Conservation (phyloP, 2,113 vertebrate genomes). For the Amphiprion ocellaris region DNA sequence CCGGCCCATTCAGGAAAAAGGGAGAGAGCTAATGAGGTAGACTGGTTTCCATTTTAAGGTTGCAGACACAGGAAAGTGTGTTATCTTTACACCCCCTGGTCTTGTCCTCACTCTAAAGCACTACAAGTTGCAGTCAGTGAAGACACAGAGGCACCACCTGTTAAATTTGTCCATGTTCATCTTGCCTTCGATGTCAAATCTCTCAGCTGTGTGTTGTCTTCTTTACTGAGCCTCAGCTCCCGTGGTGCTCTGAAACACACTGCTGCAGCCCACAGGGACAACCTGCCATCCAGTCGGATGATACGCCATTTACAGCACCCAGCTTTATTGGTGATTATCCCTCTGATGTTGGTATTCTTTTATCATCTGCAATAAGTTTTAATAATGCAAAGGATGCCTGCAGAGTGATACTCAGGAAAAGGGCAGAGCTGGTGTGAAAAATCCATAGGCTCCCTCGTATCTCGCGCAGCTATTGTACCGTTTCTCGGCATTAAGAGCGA, state of each 20-base stretch:
- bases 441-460: slow-evolving; percentile 29
- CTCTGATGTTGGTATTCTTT: slow-evolving; percentile 49
- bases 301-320: slow-evolving; percentile 6
- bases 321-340: slow-evolving; percentile 42
- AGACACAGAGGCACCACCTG: neutral
- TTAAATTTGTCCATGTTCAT: slow-evolving; percentile 7
- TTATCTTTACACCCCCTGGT: slow-evolving; percentile 39
- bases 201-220: slow-evolving; percentile 3
- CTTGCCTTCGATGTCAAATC: neutral
- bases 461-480: slow-evolving; percentile 23
- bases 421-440: slow-evolving; percentile 5
- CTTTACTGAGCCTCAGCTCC: slow-evolving; percentile 18
- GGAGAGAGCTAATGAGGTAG: slow-evolving; percentile 10
- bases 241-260: slow-evolving; percentile 16
- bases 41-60: slow-evolving; percentile 41
- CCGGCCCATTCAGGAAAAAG: slow-evolving; percentile 6
- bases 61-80: slow-evolving; percentile 32
- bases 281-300: slow-evolving; percentile 8
- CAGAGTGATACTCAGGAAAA: slow-evolving; percentile 25
- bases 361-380: slow-evolving; percentile 48
- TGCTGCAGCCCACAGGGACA: neutral
- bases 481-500: slow-evolving; percentile 4
- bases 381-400: slow-evolving; percentile 39
- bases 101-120: slow-evolving; percentile 8
- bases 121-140: neutral